These are phyloP conservation scores for Drosophila neotestacea DNA, from an alignment of 2,888 invertebrate genomes.

Conservation along the genomic window DNA sequence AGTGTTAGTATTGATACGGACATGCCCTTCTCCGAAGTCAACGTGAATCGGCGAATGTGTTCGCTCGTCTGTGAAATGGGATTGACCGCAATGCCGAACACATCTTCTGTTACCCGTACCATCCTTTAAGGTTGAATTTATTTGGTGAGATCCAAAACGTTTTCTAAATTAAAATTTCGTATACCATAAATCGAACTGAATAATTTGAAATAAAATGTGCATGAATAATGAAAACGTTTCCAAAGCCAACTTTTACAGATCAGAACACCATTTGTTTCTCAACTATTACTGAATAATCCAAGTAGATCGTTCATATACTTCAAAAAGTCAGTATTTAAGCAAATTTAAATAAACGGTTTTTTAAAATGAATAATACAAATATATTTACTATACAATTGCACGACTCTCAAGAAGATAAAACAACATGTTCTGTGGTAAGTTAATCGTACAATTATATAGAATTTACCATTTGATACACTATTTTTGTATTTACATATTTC, in stretches of 20 bases:
- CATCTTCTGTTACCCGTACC: constrained; percentile 82
- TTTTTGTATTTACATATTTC: not conserved
- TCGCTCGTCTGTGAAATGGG: constrained; percentile 76
- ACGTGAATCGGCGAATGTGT: constrained; percentile 79
- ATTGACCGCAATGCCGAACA: constrained; percentile 81
- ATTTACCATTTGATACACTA: too few species aligned
- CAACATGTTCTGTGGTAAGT: constrained; percentile 26
- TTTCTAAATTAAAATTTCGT: constrained; percentile 42
- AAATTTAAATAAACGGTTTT: not conserved
- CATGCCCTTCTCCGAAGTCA: constrained; percentile 76
- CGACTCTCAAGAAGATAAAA: constrained; percentile 21
- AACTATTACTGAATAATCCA: not conserved
- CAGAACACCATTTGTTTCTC: not conserved
- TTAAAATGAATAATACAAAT: constrained; percentile 41
- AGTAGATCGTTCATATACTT: not conserved
- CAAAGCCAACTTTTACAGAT: constrained; percentile 33
- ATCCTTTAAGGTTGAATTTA: constrained; percentile 46
- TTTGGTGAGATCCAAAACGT: constrained; percentile 26
- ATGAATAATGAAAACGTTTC: not conserved
- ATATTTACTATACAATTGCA: constrained; percentile 37
- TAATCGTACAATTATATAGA: not conserved
- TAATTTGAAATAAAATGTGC: constrained; percentile 13
- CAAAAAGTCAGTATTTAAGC: constrained; percentile 3
- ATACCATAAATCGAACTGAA: constrained; percentile 27
- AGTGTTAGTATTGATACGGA: constrained; percentile 87